Conservation (phyloP, 2,797 vertebrate species). For the Dryobates pubescens region DNA sequence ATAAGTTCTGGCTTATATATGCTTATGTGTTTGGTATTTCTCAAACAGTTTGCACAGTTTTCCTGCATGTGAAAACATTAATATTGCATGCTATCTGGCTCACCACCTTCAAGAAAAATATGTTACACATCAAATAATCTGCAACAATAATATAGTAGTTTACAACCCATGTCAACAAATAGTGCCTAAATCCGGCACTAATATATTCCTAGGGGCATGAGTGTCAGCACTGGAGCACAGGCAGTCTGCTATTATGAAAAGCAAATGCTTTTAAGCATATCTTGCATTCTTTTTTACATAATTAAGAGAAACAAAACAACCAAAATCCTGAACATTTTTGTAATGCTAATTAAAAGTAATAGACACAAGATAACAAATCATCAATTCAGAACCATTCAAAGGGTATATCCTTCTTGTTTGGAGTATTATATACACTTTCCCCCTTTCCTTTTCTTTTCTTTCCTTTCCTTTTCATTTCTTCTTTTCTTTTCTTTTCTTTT, state of each 20-base stretch:
- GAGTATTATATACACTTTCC: background rate
- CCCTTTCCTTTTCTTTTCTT: no score
- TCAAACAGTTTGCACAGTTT: background rate
- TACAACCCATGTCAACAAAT: conserved; percentile 27
- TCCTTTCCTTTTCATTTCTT: no score
- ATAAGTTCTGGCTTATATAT: background rate
- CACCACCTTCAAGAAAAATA: conserved; percentile 5
- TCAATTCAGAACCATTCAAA: conserved; percentile 16
- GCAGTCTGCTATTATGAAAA: background rate
- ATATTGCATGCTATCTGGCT: conserved; percentile 25
- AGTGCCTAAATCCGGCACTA: conserved; percentile 29
- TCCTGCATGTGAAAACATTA: conserved; percentile 17
- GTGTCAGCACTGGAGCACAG: background rate
- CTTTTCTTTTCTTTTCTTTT: no score
- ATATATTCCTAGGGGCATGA: conserved; percentile 30
- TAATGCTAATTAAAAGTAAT: conserved; percentile 63
- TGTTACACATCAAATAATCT: conserved; percentile 15
- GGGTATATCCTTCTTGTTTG: no score
- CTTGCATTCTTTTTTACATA: conserved; percentile 19
- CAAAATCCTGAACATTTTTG: conserved; percentile 22
- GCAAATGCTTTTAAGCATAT: conserved; percentile 30
- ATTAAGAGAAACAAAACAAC: conserved; percentile 36
- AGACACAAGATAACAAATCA: conserved; percentile 56
- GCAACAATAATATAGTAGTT: conserved; percentile 26
- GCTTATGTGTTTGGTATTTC: background rate